These are phyloP conservation scores for Oryzaephilus surinamensis DNA, from an alignment of 1,140 invertebrate species.

Conservation along the genomic window DNA sequence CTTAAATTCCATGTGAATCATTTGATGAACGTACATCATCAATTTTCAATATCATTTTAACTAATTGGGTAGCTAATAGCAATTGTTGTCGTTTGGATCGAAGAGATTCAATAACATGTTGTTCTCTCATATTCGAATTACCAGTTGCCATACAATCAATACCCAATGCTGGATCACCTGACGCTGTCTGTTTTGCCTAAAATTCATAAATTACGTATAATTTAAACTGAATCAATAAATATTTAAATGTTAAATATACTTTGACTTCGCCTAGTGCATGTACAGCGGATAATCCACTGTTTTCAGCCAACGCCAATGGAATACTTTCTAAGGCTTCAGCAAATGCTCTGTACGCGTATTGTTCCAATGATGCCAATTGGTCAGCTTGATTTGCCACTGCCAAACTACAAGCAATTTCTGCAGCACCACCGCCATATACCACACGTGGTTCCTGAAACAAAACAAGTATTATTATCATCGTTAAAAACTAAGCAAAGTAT, in stretches of 20 bases:
- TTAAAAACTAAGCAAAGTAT: too few species aligned
- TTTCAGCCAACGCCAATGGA: conserved; percentile 93
- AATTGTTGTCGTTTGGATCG: conserved; percentile 98
- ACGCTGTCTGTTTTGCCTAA: conserved; percentile 65
- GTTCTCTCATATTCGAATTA: conserved; percentile 87
- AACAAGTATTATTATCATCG: too few species aligned
- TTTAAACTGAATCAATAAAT: not conserved
- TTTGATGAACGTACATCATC: conserved; percentile 87
- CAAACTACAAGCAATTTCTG: conserved; percentile 91
- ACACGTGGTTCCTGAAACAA: conserved; percentile 91
- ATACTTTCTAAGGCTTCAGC: conserved; percentile 91
- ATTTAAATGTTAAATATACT: conserved; percentile 28
- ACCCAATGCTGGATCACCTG: conserved; percentile 80
- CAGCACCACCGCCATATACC: conserved; percentile 95
- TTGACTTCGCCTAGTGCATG: conserved; percentile 89
- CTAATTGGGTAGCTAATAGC: conserved; percentile 88
- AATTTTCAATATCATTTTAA: conserved; percentile 99
- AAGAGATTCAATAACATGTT: conserved; percentile 95
- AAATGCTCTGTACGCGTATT: conserved; percentile 95
- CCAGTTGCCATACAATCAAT: conserved; percentile 91
- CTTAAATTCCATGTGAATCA: conserved; percentile 34
- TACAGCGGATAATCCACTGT: conserved; percentile 88
- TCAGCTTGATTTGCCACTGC: conserved; percentile 83
- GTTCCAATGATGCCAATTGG: conserved; percentile 86
- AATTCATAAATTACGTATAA: conserved; percentile 20